These are phyloP conservation scores for Tapirus terrestris DNA, from an alignment of 2,113 vertebrate species.

Conservation along the genomic window DNA sequence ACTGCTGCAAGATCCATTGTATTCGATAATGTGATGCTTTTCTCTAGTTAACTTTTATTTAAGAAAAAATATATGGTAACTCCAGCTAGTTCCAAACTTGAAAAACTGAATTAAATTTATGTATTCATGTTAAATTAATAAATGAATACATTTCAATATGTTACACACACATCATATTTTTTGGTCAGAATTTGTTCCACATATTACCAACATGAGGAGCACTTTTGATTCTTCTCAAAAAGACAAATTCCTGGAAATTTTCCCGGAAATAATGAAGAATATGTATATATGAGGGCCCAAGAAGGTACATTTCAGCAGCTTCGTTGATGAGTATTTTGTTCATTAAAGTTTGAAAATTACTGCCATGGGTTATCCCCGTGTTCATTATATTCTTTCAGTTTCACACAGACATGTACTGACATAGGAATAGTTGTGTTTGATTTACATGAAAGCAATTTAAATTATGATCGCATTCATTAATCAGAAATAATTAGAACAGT, in stretches of 20 bases:
- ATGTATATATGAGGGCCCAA: background rate
- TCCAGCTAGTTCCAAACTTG: background rate
- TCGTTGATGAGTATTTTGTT: background rate
- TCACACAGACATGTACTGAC: background rate
- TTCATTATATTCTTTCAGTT: background rate
- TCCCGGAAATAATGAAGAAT: background rate
- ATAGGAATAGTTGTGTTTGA: background rate
- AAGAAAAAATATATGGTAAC: background rate
- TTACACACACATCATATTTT: background rate
- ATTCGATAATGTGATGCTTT: background rate
- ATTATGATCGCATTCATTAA: conserved; percentile 25
- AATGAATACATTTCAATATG: background rate
- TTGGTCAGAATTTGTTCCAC: background rate
- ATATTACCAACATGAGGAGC: background rate
- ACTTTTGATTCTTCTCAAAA: background rate
- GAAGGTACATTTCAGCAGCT: background rate
- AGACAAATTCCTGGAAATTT: background rate
- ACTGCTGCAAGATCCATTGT: background rate
- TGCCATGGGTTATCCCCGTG: background rate
- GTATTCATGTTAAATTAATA: background rate
- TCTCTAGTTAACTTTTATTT: background rate
- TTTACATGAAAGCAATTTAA: conserved; percentile 52
- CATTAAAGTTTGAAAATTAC: background rate
- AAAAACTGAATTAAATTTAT: background rate
- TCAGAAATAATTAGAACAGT: conserved; percentile 42